Evolutionary conservation across 2,888 invertebrate species (phyloP).

Genomic region (Proisotoma minuta): DNA sequence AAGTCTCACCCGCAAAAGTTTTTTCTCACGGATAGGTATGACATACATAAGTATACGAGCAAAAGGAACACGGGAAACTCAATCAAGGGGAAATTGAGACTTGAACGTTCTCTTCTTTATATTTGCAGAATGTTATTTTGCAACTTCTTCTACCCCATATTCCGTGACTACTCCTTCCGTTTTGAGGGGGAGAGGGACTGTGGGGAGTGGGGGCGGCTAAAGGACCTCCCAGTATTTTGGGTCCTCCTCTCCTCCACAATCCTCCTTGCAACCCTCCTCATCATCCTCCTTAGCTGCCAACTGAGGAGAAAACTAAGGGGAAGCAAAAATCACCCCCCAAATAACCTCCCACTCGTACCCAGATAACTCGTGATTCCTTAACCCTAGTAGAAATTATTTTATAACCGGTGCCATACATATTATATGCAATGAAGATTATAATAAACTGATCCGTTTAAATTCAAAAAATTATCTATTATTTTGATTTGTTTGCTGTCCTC

Average conservation of each 20-base stretch:
- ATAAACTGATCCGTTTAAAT: too few species aligned
- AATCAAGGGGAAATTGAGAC: too few species aligned
- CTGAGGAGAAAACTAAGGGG: constrained; percentile 15
- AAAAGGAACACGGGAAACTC: too few species aligned
- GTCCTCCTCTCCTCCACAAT: constrained; percentile 32
- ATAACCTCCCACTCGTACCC: constrained; percentile 3
- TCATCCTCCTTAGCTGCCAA: constrained; percentile 21
- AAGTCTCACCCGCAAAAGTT: constrained; percentile 44
- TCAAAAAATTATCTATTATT: too few species aligned
- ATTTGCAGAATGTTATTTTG: constrained; percentile 47
- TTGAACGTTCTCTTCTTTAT: too few species aligned
- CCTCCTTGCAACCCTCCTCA: constrained; percentile 29
- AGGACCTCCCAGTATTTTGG: constrained; percentile 42
- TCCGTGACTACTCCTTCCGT: constrained; percentile 44
- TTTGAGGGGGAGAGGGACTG: constrained; percentile 29
- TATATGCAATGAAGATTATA: too few species aligned
- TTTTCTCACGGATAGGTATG: constrained; percentile 45
- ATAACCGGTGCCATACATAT: too few species aligned
- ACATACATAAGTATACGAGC: neutral
- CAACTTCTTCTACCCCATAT: constrained; percentile 48
- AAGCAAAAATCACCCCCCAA: neutral
- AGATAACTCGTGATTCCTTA: too few species aligned
- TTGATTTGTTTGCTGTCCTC: too few species aligned
- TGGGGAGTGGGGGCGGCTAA: constrained; percentile 39
- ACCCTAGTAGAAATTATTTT: too few species aligned